Percentiles rank a stretch among this genome's conserved stretches.
Conservation (phyloP, 1,140 invertebrate genomes). For the Saccostrea echinata region DNA sequence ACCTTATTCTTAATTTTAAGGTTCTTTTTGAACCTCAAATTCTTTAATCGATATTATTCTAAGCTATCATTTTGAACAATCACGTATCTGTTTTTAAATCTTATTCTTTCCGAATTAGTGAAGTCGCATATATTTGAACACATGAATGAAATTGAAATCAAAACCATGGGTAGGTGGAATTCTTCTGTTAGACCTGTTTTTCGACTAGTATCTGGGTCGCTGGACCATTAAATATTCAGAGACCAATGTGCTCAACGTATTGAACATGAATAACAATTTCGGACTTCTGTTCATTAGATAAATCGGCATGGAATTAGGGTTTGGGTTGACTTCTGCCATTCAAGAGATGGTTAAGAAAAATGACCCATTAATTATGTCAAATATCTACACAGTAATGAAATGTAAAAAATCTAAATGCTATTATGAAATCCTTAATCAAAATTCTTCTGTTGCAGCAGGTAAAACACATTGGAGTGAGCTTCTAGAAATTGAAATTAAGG, state of each 20-base stretch:
- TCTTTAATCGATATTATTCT: too few relatives aligned
- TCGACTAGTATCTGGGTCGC: background rate
- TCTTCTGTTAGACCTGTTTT: background rate
- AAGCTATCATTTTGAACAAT: too few relatives aligned
- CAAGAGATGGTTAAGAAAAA: background rate
- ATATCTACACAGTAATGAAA: too few relatives aligned
- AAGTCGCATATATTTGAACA: slow-evolving; percentile 26
- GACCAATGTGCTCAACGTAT: background rate
- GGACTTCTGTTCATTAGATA: background rate
- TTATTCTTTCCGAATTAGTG: slow-evolving; percentile 45
- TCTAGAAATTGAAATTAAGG: too few relatives aligned
- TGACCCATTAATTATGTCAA: too few relatives aligned
- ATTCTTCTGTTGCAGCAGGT: too few relatives aligned
- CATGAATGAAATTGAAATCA: too few relatives aligned
- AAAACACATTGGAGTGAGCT: too few relatives aligned
- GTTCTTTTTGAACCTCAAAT: too few relatives aligned
- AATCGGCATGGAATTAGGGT: background rate
- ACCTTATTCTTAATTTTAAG: too few relatives aligned
- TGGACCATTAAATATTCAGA: background rate
- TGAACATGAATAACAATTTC: background rate
- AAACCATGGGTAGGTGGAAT: slow-evolving; percentile 25
- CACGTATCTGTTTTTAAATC: slow-evolving; percentile 30
- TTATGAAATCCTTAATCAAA: too few relatives aligned
- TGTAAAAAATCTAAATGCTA: too few relatives aligned
- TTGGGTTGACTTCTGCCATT: background rate